A percentile compares a stretch with the other conserved stretches of the same genome.
These are phyloP conservation scores for Cephus sareptanus DNA, from an alignment of 2,888 invertebrate genomes.

Conservation along the genomic window DNA sequence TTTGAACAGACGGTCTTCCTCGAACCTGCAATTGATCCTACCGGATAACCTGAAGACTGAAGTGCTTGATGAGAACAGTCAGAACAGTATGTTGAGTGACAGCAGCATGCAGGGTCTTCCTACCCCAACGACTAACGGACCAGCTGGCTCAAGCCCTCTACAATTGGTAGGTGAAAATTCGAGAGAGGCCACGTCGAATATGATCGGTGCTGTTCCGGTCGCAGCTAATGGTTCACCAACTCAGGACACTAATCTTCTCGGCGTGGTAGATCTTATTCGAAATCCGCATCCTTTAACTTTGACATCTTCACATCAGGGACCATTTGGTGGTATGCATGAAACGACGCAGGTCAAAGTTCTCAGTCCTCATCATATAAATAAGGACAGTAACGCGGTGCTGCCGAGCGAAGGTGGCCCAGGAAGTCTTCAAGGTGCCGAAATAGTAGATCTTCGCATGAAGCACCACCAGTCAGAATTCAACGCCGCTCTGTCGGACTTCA, in stretches of 20 bases:
- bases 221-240: conserved; percentile 46
- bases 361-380: conserved; percentile 57
- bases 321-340: conserved; percentile 39
- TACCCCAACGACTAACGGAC: conserved; percentile 45
- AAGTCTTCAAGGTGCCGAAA: conserved; percentile 59
- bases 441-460: conserved; percentile 79
- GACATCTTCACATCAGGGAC: conserved; percentile 42
- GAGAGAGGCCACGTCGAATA: conserved; percentile 45
- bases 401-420: conserved; percentile 41
- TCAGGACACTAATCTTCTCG: conserved; percentile 53
- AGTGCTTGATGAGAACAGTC: conserved; percentile 79
- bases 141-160: conserved; percentile 53
- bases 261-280: conserved; percentile 66
- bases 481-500: conserved; percentile 63
- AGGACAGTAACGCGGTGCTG: conserved; percentile 52
- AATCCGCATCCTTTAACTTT: conserved; percentile 55
- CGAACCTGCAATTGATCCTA: conserved; percentile 68
- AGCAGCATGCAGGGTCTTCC: conserved; percentile 61
- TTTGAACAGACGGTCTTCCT: conserved; percentile 68
- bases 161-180: conserved; percentile 68
- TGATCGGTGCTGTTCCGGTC: conserved; percentile 43
- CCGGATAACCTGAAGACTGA: conserved; percentile 71
- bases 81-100: conserved; percentile 71
- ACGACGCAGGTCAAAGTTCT: conserved; percentile 52
- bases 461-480: conserved; percentile 71